phyloP scores from a whole-genome alignment of 1,140 invertebrate species.

The Linepithema humile region DNA sequence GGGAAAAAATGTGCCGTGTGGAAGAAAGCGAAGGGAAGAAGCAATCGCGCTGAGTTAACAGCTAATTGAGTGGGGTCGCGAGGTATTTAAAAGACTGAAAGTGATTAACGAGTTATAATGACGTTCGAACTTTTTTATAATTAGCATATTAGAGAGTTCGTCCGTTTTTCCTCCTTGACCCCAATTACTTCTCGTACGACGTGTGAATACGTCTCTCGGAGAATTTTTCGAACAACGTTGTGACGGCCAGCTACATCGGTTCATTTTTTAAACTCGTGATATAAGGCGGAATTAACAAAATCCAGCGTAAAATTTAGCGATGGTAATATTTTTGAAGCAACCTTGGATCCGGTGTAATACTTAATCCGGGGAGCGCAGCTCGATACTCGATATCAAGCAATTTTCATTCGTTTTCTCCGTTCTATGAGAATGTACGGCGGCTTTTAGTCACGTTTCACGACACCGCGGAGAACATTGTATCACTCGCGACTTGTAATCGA shows the following conservation, averaged over 20 bases:
- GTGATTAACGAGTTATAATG: conserved; percentile 53
- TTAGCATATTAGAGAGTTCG: conserved; percentile 46
- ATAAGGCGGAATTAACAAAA: background rate
- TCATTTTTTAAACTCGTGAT: background rate
- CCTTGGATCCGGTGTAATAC: background rate
- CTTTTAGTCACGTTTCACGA: background rate
- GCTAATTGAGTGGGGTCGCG: conserved; percentile 52
- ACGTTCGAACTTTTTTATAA: conserved; percentile 35
- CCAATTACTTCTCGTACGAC: conserved; percentile 31
- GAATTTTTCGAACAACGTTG: background rate
- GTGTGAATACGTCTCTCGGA: background rate
- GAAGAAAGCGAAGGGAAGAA: conserved; percentile 23
- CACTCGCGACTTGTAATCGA: conserved; percentile 30
- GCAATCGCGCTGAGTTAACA: conserved; percentile 53
- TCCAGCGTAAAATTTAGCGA: background rate
- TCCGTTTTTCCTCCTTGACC: conserved; percentile 42
- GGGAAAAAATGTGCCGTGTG: conserved; percentile 9
- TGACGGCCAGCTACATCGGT: background rate
- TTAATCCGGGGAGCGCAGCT: conserved; percentile 5
- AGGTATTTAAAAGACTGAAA: conserved; percentile 39
- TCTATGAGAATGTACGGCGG: background rate
- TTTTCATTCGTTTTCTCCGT: conserved; percentile 10
- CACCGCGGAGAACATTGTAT: conserved; percentile 24
- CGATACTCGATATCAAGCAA: background rate
- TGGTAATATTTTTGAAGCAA: background rate